Conservation (phyloP, 2,797 vertebrate species). For the Petrocephalus sullivani region DNA sequence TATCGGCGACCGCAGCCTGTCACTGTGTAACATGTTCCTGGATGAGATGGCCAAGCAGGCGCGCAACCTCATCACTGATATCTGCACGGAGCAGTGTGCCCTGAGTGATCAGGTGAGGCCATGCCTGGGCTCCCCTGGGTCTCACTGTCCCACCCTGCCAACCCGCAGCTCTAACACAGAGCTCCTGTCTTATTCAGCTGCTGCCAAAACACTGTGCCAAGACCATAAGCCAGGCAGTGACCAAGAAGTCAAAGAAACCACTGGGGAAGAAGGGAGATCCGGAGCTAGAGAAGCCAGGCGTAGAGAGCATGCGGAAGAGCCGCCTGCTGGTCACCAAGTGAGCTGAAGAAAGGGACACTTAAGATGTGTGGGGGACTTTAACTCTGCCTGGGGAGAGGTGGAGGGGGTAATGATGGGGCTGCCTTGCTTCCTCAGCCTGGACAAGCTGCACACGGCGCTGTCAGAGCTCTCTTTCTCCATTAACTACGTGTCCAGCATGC, state of each 20-base stretch:
- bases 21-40: conserved; percentile 97
- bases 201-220: conserved; percentile 98
- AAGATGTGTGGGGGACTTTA: conserved; percentile 46
- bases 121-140: conserved; percentile 96
- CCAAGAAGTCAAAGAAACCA: conserved; percentile 98
- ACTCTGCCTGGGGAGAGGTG: background rate
- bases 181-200: conserved; percentile 60
- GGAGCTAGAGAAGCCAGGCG: conserved; percentile 92
- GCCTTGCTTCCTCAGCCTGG: conserved; percentile 68
- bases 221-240: conserved; percentile 99
- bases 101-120: conserved; percentile 91
- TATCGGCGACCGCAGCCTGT: conserved; percentile 94
- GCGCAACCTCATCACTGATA: conserved; percentile 95
- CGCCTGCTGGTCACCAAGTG: conserved; percentile 74
- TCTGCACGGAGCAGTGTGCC: conserved; percentile 96
- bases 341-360: conserved; percentile 27
- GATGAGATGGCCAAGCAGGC: conserved; percentile 99
- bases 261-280: conserved; percentile 91
- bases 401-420: background rate
- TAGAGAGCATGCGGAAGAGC: conserved; percentile 99
- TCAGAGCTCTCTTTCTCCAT: conserved; percentile 98
- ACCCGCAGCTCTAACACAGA: conserved; percentile 94
- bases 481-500: conserved; percentile 96
- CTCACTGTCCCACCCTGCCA: conserved; percentile 88
- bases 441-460: conserved; percentile 97